These are phyloP conservation scores for Chalcosyrphus nemorum DNA, from an alignment of 2,888 invertebrate genomes.

Conservation along the genomic window DNA sequence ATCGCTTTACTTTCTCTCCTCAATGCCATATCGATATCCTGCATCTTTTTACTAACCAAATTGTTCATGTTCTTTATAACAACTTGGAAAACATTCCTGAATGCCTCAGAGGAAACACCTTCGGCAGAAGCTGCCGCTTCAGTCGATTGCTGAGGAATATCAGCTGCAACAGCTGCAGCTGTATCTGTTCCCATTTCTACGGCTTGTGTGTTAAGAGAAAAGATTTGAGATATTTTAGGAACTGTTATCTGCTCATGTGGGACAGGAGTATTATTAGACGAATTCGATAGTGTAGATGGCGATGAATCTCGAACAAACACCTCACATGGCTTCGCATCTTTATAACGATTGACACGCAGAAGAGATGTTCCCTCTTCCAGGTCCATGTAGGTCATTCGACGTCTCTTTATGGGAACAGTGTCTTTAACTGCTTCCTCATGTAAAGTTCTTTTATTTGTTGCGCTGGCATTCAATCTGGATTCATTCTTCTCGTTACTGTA, in stretches of 20 bases:
- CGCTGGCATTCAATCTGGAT: not conserved
- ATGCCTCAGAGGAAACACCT: slow-evolving; percentile 13
- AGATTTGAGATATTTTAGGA: slow-evolving; percentile 78
- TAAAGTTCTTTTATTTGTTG: not conserved
- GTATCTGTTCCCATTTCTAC: slow-evolving; percentile 32
- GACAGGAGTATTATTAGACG: not conserved
- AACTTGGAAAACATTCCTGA: slow-evolving; percentile 76
- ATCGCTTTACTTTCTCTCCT: slow-evolving; percentile 79
- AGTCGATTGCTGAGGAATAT: slow-evolving; percentile 28
- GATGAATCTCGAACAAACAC: not conserved
- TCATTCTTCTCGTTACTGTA: not conserved
- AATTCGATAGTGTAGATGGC: not conserved
- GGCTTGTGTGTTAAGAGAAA: slow-evolving; percentile 75
- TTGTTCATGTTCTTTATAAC: slow-evolving; percentile 80
- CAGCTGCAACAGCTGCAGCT: slow-evolving; percentile 39
- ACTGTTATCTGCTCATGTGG: slow-evolving; percentile 73
- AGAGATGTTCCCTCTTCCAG: slow-evolving; percentile 29
- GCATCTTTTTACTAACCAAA: slow-evolving; percentile 80
- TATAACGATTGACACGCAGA: slow-evolving; percentile 41
- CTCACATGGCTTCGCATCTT: not conserved
- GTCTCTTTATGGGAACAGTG: not conserved
- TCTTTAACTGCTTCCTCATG: not conserved
- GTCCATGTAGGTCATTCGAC: slow-evolving; percentile 4
- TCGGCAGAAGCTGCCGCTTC: slow-evolving; percentile 23
- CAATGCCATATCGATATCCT: slow-evolving; percentile 79